Conservation (phyloP, 1,140 invertebrate genomes). For the Aphidius ervi region DNA sequence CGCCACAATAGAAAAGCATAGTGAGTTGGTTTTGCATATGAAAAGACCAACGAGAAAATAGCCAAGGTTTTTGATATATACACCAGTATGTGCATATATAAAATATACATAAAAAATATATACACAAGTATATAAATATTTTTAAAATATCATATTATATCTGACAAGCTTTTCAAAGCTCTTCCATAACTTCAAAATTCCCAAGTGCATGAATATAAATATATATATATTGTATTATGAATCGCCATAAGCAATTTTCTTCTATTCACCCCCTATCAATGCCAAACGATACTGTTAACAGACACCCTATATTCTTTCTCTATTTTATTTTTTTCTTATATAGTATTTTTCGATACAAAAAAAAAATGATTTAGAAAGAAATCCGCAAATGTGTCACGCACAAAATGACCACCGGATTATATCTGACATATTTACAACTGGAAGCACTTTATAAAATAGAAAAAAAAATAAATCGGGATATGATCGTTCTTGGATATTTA, state of each 20-base stretch:
- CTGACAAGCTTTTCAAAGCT: slow-evolving; percentile 19
- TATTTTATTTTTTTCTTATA: not conserved
- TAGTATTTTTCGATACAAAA: no score
- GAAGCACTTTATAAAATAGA: not conserved
- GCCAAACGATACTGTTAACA: slow-evolving; percentile 6
- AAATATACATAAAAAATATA: slow-evolving; percentile 6
- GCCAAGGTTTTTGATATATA: slow-evolving; percentile 13
- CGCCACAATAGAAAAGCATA: slow-evolving; percentile 38
- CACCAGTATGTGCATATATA: slow-evolving; percentile 16
- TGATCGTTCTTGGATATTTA: not conserved
- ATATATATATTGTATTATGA: no score
- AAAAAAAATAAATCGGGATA: not conserved
- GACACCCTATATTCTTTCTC: not conserved
- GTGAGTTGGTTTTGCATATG: slow-evolving; percentile 48
- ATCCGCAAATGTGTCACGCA: no score
- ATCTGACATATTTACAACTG: slow-evolving; percentile 16
- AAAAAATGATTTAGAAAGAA: no score
- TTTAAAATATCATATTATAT: slow-evolving; percentile 16
- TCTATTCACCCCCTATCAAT: slow-evolving; percentile 8
- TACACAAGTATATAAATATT: slow-evolving; percentile 1
- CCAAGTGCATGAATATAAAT: not conserved
- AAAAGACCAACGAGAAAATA: slow-evolving; percentile 37
- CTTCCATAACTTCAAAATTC: slow-evolving; percentile 15
- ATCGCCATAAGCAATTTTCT: not conserved
- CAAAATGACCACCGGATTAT: not conserved